Evolutionary conservation across 1,140 invertebrate species (phyloP), one percentile per base, ranked within the genome.

Genomic region (Wiebesia pumilae): DNA sequence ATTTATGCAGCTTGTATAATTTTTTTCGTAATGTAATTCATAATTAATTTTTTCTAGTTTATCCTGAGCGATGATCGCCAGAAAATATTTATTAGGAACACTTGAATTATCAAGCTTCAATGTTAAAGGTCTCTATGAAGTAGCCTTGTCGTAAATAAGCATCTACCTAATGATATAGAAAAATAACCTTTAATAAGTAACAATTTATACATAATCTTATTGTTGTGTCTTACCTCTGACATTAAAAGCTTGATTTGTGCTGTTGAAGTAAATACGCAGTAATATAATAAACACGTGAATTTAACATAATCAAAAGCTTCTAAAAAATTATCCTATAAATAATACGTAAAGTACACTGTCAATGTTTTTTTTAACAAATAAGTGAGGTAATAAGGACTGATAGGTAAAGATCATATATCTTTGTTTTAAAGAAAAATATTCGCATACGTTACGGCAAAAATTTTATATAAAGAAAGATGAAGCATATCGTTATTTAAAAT

Each of bases 311-410:
- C 35, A 38, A 38, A 16, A 24, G 19, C 21, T 71, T 71, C 69
- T 35, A 71, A 38, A 35, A 71, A 71, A 71, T 71, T 71, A 71
- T 19, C 69, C 12, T 4, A 71, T 71, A 38, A 71, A 71, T 38
- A 38, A 43, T 75, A 3, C 27, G n/a, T 75, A 75, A 43, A 43
- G 21, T 14, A 75, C 43, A 75, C 71, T 43, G 43, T 75, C 24
- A n/a, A 75, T 43, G 43, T n/a, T 3, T 75, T 75, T 75, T 43
- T 9, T 43, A 43, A 43, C 71, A 75, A 75, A 43, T 75, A 71
- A 71, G 38, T 43, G n/a, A 75, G 19, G 40, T 43, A 19, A 27
- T 75, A 75, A 75, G n/a, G 71, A 75, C 33, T 75, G 71, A 75
- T 75, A 38, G 43, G 71, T 33, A 75, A 43, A 75, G 71, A 75